Base-by-base conservation (phyloP, 1,140 invertebrate species). In the Paraescarpia echinospica region DNA sequence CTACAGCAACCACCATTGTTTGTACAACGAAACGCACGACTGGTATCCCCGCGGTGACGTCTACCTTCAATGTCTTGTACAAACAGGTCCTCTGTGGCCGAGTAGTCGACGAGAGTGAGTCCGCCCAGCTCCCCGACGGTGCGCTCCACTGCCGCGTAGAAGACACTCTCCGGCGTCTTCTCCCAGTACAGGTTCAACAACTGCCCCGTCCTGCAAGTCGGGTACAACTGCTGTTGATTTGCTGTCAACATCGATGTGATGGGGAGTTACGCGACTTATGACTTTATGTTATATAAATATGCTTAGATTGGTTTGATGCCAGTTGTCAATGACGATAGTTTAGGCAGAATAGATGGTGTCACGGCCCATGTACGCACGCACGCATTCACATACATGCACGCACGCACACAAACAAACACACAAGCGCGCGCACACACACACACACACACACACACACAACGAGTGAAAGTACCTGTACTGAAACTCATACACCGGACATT, bases 401-500 rank as follows among this genome's bases (percentile, higher is more conserved):
- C 59, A 77, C 2, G 14, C 59, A 18, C 59, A 77, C 59, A 27
- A 5, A 77, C 59, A 1, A 5, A 18, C 59, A 22, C 59, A 18
- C 59, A 77, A 1, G 2, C 59, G 2, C 59, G 18, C 8, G 18
- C 59, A 1, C 59, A 27, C 59, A 77, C 59, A 18, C 59, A 77
- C 59, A 22, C 59, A 77, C 59, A 77, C 59, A 18, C 59, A 77
- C 59, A 18, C 59, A 77, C 14, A 22, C 59, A 77, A 41, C 41
- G 41, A 41, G 12, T 12, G 41, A 41, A 6, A 22, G 8, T 92
- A 95, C 94, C 94, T 94, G 35, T 94, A 93, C 18, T 93, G 88
- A 91, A 95, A 94, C 89, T 93, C 93, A 89, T 95, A 94, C 5
- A 93, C 91, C 8, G 95, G 95, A 89, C 93, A 93, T 51, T 94